These are phyloP conservation scores for Amniataba percoides DNA, from an alignment of 2,797 vertebrate species.

Conservation along the genomic window DNA sequence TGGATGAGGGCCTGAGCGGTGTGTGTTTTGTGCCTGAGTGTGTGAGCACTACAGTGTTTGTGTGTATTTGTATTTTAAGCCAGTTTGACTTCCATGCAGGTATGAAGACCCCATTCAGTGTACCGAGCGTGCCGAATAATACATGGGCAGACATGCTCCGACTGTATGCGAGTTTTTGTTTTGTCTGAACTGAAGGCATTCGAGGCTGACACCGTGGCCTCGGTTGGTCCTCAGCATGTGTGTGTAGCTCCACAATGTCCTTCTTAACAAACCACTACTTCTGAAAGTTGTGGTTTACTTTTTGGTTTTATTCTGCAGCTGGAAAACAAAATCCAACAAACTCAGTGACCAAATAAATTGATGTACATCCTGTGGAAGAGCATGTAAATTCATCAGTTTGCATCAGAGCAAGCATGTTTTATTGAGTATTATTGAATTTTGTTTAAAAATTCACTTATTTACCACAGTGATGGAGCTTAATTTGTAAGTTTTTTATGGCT, in stretches of 20 bases:
- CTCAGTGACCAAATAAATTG: not conserved
- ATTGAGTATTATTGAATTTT: too few species aligned
- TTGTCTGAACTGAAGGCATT: slow-evolving; percentile 18
- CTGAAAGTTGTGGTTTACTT: not conserved
- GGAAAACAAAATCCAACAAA: slow-evolving; percentile 5
- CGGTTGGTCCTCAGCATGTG: not conserved
- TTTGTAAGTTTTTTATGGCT: not conserved
- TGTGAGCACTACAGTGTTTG: not conserved
- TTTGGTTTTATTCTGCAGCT: not conserved
- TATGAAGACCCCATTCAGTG: slow-evolving; percentile 24
- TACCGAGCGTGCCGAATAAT: slow-evolving; percentile 33
- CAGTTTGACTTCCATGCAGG: slow-evolving; percentile 19
- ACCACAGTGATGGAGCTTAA: not conserved
- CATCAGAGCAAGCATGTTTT: not conserved
- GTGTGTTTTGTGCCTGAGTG: not conserved
- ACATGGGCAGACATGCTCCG: slow-evolving; percentile 5
- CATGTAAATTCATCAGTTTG: not conserved
- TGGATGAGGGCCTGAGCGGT: slow-evolving; percentile 11
- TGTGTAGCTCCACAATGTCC: slow-evolving; percentile 1
- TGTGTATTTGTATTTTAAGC: slow-evolving; percentile 8
- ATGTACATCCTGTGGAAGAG: not conserved
- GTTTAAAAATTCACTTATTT: not conserved
- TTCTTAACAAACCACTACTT: not conserved
- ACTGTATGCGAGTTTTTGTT: slow-evolving; percentile 11
- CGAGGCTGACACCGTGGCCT: not conserved